These are phyloP conservation scores for Ellobius talpinus DNA, from an alignment of 2,113 vertebrate species.

Conservation along the genomic window DNA sequence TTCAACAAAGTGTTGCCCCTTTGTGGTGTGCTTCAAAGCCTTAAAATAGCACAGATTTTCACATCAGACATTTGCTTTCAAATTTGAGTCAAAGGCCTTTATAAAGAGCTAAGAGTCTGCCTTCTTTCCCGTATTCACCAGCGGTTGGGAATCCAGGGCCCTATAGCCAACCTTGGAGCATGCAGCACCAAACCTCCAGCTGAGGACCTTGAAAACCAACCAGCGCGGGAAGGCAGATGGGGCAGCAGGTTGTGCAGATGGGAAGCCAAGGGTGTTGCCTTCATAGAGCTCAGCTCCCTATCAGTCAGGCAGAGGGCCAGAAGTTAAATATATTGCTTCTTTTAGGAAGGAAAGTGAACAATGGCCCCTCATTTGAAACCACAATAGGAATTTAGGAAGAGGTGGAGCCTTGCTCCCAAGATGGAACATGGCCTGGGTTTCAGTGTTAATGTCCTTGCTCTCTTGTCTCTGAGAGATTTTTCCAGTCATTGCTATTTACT, in stretches of 20 bases:
- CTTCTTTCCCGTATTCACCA: not conserved
- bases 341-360: slow-evolving; percentile 74
- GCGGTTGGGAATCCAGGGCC: not conserved
- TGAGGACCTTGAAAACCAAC: not conserved
- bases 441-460: slow-evolving; percentile 28
- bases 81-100: slow-evolving; percentile 55
- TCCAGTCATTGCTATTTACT: not conserved
- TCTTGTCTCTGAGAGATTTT: not conserved
- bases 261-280: slow-evolving; percentile 76
- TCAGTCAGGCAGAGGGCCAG: slow-evolving; percentile 74
- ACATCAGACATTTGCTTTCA: slow-evolving; percentile 59
- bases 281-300: slow-evolving; percentile 8
- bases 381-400: slow-evolving; percentile 70
- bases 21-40: slow-evolving; percentile 59
- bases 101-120: slow-evolving; percentile 23
- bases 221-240: not conserved
- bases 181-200: not conserved
- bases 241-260: slow-evolving; percentile 44
- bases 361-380: slow-evolving; percentile 74
- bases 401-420: slow-evolving; percentile 55
- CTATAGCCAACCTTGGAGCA: not conserved
- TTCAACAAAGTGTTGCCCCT: slow-evolving; percentile 50
- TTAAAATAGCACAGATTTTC: slow-evolving; percentile 50
- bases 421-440: slow-evolving; percentile 54
- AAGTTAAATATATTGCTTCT: slow-evolving; percentile 80